phyloP scores from a whole-genome alignment of 2,888 invertebrate species.

The Acronicta psi region DNA sequence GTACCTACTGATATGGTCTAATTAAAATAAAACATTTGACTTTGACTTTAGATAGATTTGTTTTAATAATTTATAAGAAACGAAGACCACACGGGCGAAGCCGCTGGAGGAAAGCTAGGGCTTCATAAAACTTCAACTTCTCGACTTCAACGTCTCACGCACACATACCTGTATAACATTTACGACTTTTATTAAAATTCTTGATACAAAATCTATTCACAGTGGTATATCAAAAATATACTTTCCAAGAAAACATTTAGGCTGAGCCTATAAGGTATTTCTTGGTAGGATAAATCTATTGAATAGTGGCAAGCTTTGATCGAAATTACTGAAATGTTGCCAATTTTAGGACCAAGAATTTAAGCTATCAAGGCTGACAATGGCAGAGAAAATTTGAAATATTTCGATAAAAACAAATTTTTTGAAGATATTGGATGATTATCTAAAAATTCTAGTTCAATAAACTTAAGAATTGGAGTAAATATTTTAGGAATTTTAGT shows the following conservation, averaged over 20 bases:
- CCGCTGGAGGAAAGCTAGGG: too few relatives aligned
- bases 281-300: neutral
- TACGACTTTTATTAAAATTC: conserved; percentile 2
- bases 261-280: conserved; percentile 2
- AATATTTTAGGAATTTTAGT: too few relatives aligned
- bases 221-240: neutral
- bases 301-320: neutral
- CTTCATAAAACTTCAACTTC: neutral
- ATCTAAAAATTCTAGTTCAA: too few relatives aligned
- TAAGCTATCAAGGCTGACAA: neutral
- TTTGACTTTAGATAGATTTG: too few relatives aligned
- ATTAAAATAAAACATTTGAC: too few relatives aligned
- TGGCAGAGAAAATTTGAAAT: neutral
- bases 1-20: too few relatives aligned
- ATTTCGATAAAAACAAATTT: conserved; percentile 5
- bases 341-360: conserved; percentile 5
- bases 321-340: neutral
- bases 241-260: neutral
- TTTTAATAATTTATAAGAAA: too few relatives aligned
- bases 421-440: neutral
- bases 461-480: too few relatives aligned
- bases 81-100: too few relatives aligned
- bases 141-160: neutral
- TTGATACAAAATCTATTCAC: neutral
- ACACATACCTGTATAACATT: neutral